These are phyloP conservation scores for Morpho helenor DNA, from an alignment of 2,888 invertebrate species.

Conservation along the genomic window DNA sequence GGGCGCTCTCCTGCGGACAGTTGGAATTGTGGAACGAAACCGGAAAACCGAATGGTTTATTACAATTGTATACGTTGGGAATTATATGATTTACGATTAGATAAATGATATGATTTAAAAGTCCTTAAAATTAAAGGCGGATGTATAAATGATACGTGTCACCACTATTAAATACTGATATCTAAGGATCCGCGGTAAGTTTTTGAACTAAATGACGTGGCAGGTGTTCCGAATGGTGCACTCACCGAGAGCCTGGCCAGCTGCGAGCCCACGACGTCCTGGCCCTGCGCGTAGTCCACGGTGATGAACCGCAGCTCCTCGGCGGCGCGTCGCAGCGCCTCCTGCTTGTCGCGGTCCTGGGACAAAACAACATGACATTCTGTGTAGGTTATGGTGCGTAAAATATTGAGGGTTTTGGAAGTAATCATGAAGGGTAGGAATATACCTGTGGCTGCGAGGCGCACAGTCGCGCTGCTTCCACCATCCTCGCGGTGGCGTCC, in stretches of 20 bases:
- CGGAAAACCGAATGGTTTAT: no score
- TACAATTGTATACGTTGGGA: no score
- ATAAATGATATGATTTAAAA: no score
- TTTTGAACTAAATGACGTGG: no score
- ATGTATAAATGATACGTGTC: no score
- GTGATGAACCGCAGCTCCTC: constrained; percentile 96
- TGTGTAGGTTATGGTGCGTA: neutral
- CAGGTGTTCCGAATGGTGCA: neutral
- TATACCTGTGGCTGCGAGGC: constrained; percentile 85
- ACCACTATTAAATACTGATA: no score
- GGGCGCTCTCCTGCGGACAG: constrained; percentile 82
- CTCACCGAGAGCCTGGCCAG: constrained; percentile 63
- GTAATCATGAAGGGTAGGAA: neutral
- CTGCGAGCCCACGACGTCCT: constrained; percentile 87
- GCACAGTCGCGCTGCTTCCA: constrained; percentile 96
- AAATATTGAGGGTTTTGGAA: neutral
- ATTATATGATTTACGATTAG: no score
- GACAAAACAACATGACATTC: neutral
- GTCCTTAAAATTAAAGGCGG: no score
- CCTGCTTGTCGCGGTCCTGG: constrained; percentile 91
- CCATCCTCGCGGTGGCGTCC: constrained; percentile 97
- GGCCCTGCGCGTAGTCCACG: constrained; percentile 86
- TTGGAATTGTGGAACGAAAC: neutral
- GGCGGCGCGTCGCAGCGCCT: constrained; percentile 91
- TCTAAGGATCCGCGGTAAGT: no score